Evolutionary conservation across 2,797 vertebrate species (phyloP).

Genomic region (Cetoscarus ocellatus): DNA sequence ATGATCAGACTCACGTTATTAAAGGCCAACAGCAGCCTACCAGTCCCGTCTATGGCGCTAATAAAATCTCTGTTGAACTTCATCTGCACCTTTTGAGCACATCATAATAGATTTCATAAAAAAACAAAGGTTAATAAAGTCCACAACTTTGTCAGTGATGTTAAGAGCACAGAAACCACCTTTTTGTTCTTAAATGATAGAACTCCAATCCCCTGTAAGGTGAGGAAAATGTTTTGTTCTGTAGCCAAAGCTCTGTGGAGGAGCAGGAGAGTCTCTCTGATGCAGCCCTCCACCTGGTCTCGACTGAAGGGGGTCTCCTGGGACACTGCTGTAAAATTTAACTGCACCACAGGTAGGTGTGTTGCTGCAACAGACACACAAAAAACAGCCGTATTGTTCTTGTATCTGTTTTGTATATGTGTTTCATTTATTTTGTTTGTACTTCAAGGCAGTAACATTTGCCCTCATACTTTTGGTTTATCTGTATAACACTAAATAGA

Average conservation of each 20-base stretch:
- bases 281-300: constrained; percentile 83
- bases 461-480: not conserved
- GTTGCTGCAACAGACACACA: constrained; percentile 69
- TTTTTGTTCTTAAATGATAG: constrained; percentile 81
- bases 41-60: constrained; percentile 79
- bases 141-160: not conserved
- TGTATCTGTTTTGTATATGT: not conserved
- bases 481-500: not conserved
- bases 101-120: not conserved
- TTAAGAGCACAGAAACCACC: constrained; percentile 50
- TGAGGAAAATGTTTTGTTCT: constrained; percentile 76
- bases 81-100: constrained; percentile 76
- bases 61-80: constrained; percentile 87
- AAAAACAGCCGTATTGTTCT: not conserved
- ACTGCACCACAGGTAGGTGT: constrained; percentile 84
- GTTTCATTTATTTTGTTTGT: too few species aligned
- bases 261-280: constrained; percentile 83
- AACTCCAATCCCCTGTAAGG: constrained; percentile 84
- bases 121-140: not conserved
- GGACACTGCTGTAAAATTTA: constrained; percentile 85
- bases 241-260: constrained; percentile 80
- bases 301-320: constrained; percentile 80
- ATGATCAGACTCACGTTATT: constrained; percentile 76
- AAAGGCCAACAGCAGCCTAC: constrained; percentile 74
- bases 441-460: not conserved